These are phyloP conservation scores for Pelagia noctiluca DNA, from an alignment of 30 jellyfish, hydroid and myxozoan species.

Conservation along the genomic window DNA sequence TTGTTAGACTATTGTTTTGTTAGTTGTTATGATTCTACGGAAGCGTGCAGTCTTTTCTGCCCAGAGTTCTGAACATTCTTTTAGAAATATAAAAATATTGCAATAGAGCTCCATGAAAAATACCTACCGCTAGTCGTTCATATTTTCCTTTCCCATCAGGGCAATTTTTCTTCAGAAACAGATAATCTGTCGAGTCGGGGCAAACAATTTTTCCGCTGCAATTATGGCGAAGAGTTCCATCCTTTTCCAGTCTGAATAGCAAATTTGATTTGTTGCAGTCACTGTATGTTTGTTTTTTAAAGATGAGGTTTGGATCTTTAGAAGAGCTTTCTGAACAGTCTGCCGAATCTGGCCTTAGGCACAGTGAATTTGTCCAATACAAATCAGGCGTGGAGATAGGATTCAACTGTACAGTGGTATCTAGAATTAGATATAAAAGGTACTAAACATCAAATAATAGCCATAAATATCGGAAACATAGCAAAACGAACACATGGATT, in stretches of 20 bases:
- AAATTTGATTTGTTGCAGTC: slow-evolving; percentile 57
- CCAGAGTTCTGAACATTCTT: too few species aligned
- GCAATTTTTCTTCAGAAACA: slow-evolving; percentile 16
- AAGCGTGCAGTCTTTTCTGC: too few species aligned
- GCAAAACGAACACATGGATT: neutral
- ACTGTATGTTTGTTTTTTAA: slow-evolving; percentile 21
- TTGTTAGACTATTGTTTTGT: too few species aligned
- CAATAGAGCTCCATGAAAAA: neutral
- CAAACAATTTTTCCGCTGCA: slow-evolving; percentile 75
- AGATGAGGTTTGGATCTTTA: slow-evolving; percentile 42
- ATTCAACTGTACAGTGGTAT: slow-evolving; percentile 15
- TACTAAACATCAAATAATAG: neutral
- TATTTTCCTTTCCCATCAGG: slow-evolving; percentile 50
- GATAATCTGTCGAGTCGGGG: slow-evolving; percentile 38
- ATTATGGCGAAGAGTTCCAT: slow-evolving; percentile 61
- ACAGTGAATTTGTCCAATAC: slow-evolving; percentile 37
- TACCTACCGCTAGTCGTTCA: slow-evolving; percentile 66
- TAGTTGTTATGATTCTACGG: too few species aligned
- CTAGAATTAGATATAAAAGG: neutral
- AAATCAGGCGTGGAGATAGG: slow-evolving; percentile 55
- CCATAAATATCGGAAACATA: too few species aligned
- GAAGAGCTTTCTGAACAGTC: slow-evolving; percentile 27
- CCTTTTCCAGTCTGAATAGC: slow-evolving; percentile 50
- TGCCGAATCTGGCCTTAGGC: slow-evolving; percentile 43
- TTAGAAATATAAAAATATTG: neutral